Percentiles rank a stretch among this genome's conserved stretches.
Evolutionary conservation across 2,113 vertebrate genomes (phyloP).

Genomic region (Galbula dea): DNA sequence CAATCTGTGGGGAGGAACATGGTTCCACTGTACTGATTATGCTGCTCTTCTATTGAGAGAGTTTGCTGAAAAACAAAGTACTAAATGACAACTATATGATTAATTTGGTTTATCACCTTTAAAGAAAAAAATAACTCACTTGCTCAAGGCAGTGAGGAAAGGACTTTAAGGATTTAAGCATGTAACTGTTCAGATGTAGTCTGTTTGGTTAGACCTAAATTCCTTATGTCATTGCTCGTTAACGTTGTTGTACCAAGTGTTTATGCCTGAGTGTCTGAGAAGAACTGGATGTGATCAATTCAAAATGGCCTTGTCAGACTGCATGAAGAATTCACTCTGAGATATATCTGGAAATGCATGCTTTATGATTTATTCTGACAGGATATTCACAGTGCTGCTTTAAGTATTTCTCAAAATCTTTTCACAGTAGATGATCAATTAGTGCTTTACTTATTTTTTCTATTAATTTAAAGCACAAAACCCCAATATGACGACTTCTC

Average conservation of each 20-base stretch:
- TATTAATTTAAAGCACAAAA: background rate
- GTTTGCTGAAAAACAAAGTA: background rate
- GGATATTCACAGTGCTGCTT: constrained; percentile 20
- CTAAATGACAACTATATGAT: background rate
- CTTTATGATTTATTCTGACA: constrained; percentile 46
- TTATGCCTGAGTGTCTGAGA: constrained; percentile 53
- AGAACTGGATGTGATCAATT: constrained; percentile 37
- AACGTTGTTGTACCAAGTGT: constrained; percentile 42
- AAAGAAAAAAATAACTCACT: background rate
- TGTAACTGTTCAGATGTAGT: background rate
- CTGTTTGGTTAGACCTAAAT: constrained; percentile 49
- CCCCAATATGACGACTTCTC: background rate
- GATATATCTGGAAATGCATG: background rate
- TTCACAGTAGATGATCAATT: constrained; percentile 13
- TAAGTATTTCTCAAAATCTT: constrained; percentile 12
- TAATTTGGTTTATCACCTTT: background rate
- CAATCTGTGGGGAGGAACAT: background rate
- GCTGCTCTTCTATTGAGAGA: background rate
- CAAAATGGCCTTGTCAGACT: constrained; percentile 38
- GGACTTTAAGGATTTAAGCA: background rate
- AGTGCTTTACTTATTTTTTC: constrained; percentile 21
- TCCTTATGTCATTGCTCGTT: constrained; percentile 53
- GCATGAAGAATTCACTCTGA: constrained; percentile 11
- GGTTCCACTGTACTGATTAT: background rate
- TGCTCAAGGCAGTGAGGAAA: background rate